Evolutionary conservation across 2,888 invertebrate species (phyloP).

Genomic region (Nudaria mundana): DNA sequence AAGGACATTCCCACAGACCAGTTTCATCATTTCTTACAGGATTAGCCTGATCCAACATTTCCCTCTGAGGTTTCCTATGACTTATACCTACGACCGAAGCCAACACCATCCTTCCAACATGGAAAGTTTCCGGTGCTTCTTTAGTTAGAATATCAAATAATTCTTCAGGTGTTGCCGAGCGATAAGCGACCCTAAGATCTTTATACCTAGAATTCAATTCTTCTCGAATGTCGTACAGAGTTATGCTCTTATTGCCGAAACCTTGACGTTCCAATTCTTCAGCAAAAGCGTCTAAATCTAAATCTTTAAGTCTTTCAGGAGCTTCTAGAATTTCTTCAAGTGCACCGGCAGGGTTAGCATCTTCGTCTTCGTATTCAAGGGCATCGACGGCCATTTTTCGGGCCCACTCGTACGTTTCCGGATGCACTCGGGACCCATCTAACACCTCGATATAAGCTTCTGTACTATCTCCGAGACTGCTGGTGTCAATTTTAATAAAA

Average conservation of each 20-base stretch:
- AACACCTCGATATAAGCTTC: constrained; percentile 97
- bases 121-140: constrained; percentile 97
- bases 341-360: constrained; percentile 97
- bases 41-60: constrained; percentile 97
- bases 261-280: constrained; percentile 97
- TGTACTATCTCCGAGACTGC: constrained; percentile 95
- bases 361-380: constrained; percentile 98
- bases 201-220: constrained; percentile 97
- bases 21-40: constrained; percentile 97
- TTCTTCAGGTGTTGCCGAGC: constrained; percentile 91
- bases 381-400: constrained; percentile 99
- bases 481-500: constrained; percentile 99
- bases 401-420: constrained; percentile 99
- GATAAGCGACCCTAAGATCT: constrained; percentile 90
- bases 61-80: constrained; percentile 93
- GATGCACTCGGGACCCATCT: constrained; percentile 98
- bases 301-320: constrained; percentile 95
- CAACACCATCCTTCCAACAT: constrained; percentile 91
- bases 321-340: constrained; percentile 98
- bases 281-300: constrained; percentile 99
- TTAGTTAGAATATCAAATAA: constrained; percentile 97
- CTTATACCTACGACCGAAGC: constrained; percentile 91
- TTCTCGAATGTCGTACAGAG: constrained; percentile 97
- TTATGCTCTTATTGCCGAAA: constrained; percentile 94
- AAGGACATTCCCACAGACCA: constrained; percentile 98